A percentile compares a stretch with the other conserved stretches of the same genome.
These are phyloP conservation scores for Dendroctonus ponderosae DNA, from an alignment of 1,140 invertebrate species.

Conservation along the genomic window DNA sequence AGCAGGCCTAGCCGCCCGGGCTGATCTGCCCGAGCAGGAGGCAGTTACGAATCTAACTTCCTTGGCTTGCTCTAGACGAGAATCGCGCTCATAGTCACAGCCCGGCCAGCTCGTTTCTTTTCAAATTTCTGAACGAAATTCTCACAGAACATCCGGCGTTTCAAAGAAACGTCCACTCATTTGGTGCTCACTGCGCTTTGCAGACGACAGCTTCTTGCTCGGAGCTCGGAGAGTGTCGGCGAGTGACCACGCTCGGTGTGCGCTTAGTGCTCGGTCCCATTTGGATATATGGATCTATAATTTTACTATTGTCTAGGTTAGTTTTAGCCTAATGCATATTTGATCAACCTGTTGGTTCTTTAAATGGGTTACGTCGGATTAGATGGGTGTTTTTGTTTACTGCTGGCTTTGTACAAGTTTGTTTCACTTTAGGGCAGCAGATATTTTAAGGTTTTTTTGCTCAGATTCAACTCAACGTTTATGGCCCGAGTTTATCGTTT, in stretches of 20 bases:
- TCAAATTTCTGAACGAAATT: no score
- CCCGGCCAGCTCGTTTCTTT: no score
- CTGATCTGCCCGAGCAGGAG: slow-evolving; percentile 26
- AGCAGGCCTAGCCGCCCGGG: slow-evolving; percentile 19
- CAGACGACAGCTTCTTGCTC: slow-evolving; percentile 8
- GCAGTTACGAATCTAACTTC: slow-evolving; percentile 15
- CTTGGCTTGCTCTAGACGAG: not conserved
- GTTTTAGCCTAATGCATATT: slow-evolving; percentile 24
- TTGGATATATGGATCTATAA: slow-evolving; percentile 21
- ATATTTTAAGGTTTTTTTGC: no score
- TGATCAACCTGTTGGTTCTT: slow-evolving; percentile 22
- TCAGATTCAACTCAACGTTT: no score
- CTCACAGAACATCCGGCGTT: not conserved
- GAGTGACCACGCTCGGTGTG: slow-evolving; percentile 1
- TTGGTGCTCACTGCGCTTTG: not conserved
- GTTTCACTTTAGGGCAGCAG: no score
- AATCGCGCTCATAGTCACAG: not conserved
- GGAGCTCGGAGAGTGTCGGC: not conserved
- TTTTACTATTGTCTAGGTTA: slow-evolving; percentile 26
- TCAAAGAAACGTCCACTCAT: not conserved
- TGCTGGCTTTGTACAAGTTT: no score
- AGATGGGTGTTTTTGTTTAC: no score
- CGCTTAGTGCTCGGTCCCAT: slow-evolving; percentile 4
- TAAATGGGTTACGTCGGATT: no score
- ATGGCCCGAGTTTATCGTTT: no score